phyloP scores from a whole-genome alignment of 2,113 vertebrate species.

The Calidris pygmaea region DNA sequence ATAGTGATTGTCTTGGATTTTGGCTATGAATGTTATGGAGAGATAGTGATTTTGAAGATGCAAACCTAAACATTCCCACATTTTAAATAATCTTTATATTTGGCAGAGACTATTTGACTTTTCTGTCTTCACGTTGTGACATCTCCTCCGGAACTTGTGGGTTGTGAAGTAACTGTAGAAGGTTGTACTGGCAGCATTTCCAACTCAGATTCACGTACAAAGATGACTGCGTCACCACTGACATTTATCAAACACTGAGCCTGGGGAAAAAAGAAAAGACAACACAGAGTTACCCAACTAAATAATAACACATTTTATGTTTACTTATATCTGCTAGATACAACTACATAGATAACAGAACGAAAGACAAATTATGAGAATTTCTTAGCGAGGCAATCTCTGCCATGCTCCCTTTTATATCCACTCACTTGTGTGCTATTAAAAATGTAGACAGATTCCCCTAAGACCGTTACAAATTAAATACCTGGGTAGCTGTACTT shows the following conservation, averaged over 20 bases:
- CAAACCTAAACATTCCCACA: conserved; percentile 5
- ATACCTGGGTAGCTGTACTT: not conserved
- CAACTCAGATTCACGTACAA: conserved; percentile 86
- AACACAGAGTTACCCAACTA: not conserved
- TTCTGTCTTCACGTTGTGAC: conserved; percentile 75
- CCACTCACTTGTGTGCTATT: not conserved
- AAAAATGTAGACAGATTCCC: not conserved
- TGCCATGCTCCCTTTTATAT: not conserved
- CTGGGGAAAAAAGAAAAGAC: conserved; percentile 55
- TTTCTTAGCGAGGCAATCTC: not conserved
- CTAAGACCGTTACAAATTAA: not conserved
- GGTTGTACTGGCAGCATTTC: conserved; percentile 75
- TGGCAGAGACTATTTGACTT: not conserved
- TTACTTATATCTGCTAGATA: not conserved
- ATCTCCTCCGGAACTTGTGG: conserved; percentile 72
- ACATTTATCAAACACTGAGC: conserved; percentile 99
- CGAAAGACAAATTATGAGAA: not conserved
- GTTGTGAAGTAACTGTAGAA: conserved; percentile 63
- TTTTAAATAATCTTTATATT: not conserved
- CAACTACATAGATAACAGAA: not conserved
- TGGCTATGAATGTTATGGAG: not conserved
- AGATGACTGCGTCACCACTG: conserved; percentile 93
- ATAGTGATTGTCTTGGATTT: conserved; percentile 26
- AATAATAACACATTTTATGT: too few species aligned
- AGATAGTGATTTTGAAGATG: conserved; percentile 33